phyloP scores from a whole-genome alignment of 2,113 vertebrate species.

The Macrotus californicus region DNA sequence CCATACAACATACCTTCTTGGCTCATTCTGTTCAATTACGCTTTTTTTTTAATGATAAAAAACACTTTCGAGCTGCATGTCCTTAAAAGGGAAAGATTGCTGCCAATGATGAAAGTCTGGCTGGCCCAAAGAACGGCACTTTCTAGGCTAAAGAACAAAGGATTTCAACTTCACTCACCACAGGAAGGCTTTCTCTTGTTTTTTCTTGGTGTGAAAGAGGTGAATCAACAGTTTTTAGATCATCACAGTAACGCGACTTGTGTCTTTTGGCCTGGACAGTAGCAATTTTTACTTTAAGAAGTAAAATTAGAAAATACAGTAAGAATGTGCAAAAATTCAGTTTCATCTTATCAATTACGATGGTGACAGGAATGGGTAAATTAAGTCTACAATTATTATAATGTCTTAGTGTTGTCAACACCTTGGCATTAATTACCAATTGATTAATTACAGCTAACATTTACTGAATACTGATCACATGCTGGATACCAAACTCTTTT shows the following conservation, averaged over 20 bases:
- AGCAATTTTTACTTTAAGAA: slow-evolving; percentile 39
- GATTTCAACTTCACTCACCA: slow-evolving; percentile 68
- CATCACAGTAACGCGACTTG: neutral
- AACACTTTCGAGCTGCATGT: neutral
- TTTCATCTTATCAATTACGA: slow-evolving; percentile 11
- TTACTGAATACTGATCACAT: neutral
- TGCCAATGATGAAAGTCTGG: neutral
- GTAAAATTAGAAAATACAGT: slow-evolving; percentile 57
- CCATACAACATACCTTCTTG: neutral
- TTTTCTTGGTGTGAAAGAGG: slow-evolving; percentile 11
- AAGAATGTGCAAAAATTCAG: neutral
- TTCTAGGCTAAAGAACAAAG: slow-evolving; percentile 19
- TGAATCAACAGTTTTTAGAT: slow-evolving; percentile 2
- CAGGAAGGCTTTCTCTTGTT: slow-evolving; percentile 30
- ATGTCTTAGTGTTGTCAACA: neutral
- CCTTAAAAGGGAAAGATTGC: slow-evolving; percentile 9
- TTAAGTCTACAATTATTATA: neutral
- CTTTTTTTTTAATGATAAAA: neutral
- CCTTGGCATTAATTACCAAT: neutral
- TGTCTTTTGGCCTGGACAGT: slow-evolving; percentile 17
- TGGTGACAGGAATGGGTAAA: neutral
- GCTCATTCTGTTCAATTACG: neutral
- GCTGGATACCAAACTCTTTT: neutral
- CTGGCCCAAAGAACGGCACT: slow-evolving; percentile 6
- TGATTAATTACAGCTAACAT: neutral